These are phyloP conservation scores for Euclidia mi DNA, from an alignment of 2,888 invertebrate species.

Conservation along the genomic window DNA sequence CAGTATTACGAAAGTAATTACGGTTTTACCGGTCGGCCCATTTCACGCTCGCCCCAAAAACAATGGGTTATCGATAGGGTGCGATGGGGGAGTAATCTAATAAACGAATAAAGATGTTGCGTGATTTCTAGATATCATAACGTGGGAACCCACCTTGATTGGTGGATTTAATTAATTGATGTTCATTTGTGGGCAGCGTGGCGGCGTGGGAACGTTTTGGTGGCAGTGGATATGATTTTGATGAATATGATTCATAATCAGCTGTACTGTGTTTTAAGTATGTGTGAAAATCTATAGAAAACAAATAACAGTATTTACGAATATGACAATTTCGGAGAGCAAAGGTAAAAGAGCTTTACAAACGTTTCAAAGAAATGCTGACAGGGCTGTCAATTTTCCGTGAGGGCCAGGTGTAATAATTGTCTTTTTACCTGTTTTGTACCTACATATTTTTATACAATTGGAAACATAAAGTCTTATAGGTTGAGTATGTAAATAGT, in stretches of 20 bases:
- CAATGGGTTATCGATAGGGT: conserved; percentile 74
- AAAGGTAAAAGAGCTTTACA: too few species aligned
- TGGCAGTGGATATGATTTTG: conserved; percentile 24
- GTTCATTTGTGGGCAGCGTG: conserved; percentile 73
- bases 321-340: too few species aligned
- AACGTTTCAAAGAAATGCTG: too few species aligned
- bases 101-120: conserved; percentile 89
- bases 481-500: too few species aligned
- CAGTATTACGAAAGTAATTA: conserved; percentile 75
- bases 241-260: conserved; percentile 29
- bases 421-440: too few species aligned
- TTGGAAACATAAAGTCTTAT: too few species aligned
- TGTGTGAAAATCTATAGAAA: neutral
- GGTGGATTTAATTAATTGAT: conserved; percentile 86
- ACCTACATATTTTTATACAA: too few species aligned
- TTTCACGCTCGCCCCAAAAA: conserved; percentile 88
- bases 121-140: conserved; percentile 87
- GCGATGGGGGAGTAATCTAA: conserved; percentile 75
- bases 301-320: conserved; percentile 30
- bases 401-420: too few species aligned
- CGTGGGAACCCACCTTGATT: conserved; percentile 88
- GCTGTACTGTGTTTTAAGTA: neutral
- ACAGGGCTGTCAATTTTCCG: too few species aligned
- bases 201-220: conserved; percentile 71
- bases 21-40: conserved; percentile 71